Evolutionary conservation across 2,888 invertebrate genomes (phyloP).

Genomic region (Phortica magna): DNA sequence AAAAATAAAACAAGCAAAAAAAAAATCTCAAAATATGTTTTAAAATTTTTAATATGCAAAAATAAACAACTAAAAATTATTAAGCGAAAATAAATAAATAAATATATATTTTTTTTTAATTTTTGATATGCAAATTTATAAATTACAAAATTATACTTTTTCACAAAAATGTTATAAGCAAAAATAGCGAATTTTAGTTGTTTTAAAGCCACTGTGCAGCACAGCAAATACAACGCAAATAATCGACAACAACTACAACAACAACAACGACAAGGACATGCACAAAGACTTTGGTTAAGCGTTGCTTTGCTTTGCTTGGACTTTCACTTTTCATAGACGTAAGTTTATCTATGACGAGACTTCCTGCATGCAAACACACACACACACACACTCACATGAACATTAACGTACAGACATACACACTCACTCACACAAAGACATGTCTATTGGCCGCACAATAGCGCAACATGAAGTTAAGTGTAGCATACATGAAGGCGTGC

Average conservation of each 20-base stretch:
- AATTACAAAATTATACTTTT: too few relatives aligned
- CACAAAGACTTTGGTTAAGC: neutral
- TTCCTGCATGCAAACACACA: conserved; percentile 14
- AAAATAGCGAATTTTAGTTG: too few relatives aligned
- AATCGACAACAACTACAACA: neutral
- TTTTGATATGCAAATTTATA: too few relatives aligned
- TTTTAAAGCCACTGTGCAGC: too few relatives aligned
- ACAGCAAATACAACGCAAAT: too few relatives aligned
- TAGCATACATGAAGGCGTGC: conserved; percentile 53
- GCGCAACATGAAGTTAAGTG: conserved; percentile 54
- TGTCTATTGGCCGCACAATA: neutral
- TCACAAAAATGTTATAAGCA: too few relatives aligned
- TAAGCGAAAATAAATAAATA: too few relatives aligned
- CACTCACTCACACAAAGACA: conserved; percentile 30
- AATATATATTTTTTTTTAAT: too few relatives aligned
- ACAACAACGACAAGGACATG: neutral
- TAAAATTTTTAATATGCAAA: too few relatives aligned
- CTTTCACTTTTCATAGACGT: conserved; percentile 24
- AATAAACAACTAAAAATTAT: too few relatives aligned
- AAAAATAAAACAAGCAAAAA: too few relatives aligned
- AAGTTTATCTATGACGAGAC: conserved; percentile 16
- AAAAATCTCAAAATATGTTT: too few relatives aligned
- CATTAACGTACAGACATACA: conserved; percentile 36
- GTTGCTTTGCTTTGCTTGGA: conserved; percentile 1
- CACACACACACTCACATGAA: conserved; percentile 40